Conservation (phyloP, 2,888 invertebrate genomes). For the Margaritifera margaritifera region DNA sequence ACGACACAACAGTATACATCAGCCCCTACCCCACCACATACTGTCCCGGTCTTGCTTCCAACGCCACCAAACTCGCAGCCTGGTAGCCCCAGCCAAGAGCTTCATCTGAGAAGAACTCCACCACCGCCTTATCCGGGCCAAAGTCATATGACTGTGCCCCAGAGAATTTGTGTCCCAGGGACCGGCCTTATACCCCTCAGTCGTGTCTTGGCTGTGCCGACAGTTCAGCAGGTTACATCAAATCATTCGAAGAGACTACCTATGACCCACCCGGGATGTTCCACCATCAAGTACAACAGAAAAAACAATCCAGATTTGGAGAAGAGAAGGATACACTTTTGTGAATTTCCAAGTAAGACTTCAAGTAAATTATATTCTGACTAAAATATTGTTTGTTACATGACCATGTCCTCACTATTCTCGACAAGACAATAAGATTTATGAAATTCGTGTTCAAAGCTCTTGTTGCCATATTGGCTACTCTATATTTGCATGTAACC, state of each 20-base stretch:
- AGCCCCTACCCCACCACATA: slow-evolving; percentile 45
- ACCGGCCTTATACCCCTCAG: slow-evolving; percentile 23
- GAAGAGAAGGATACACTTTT: slow-evolving; percentile 95
- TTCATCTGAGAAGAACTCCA: slow-evolving; percentile 50
- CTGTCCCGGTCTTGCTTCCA: slow-evolving; percentile 54
- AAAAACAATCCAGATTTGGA: slow-evolving; percentile 97
- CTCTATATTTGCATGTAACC: too few relatives aligned
- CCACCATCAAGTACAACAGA: slow-evolving; percentile 85
- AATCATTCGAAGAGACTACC: slow-evolving; percentile 53
- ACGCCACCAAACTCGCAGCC: slow-evolving; percentile 67
- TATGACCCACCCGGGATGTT: slow-evolving; percentile 71
- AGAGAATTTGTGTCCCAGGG: slow-evolving; percentile 20
- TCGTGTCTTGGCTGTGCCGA: slow-evolving; percentile 25
- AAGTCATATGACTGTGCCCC: slow-evolving; percentile 6
- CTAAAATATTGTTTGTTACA: too few relatives aligned
- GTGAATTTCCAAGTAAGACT: slow-evolving; percentile 84
- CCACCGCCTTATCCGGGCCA: slow-evolving; percentile 66
- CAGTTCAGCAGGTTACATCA: slow-evolving; percentile 29
- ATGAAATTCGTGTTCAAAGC: too few relatives aligned
- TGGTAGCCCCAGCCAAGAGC: slow-evolving; percentile 59
- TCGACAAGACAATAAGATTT: too few relatives aligned
- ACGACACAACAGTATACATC: slow-evolving; percentile 23
- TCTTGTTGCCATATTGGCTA: too few relatives aligned
- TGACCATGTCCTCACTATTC: too few relatives aligned
- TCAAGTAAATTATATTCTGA: too few relatives aligned